phyloP scores from a whole-genome alignment of 1,140 invertebrate species.

The Odontomachus brunneus region DNA sequence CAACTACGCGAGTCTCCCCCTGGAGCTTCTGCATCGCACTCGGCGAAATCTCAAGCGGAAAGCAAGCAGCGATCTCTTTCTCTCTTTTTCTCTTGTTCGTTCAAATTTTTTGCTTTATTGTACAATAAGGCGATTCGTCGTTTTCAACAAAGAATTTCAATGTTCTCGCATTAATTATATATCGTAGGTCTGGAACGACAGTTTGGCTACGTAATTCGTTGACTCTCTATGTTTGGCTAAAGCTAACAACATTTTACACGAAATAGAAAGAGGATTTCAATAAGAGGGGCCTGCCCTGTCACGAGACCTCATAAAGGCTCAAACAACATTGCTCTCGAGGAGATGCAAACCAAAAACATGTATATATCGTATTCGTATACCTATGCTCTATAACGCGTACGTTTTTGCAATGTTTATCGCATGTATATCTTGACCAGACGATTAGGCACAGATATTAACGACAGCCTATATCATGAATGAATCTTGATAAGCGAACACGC shows the following conservation, averaged over 20 bases:
- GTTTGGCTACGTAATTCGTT: constrained; percentile 80
- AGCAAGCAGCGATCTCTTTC: constrained; percentile 76
- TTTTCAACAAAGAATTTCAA: constrained; percentile 83
- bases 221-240: constrained; percentile 78
- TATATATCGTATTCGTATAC: constrained; percentile 73
- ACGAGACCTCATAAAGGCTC: constrained; percentile 78
- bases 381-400: constrained; percentile 67
- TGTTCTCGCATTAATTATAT: constrained; percentile 74
- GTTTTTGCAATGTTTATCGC: constrained; percentile 67
- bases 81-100: constrained; percentile 68
- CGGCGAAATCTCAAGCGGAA: constrained; percentile 78
- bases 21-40: constrained; percentile 67
- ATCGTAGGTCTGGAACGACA: constrained; percentile 78
- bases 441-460: constrained; percentile 74
- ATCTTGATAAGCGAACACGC: constrained; percentile 33
- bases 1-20: too few species aligned
- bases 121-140: constrained; percentile 83
- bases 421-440: constrained; percentile 75
- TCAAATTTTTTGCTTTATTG: constrained; percentile 83
- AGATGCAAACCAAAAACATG: constrained; percentile 79
- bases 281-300: constrained; percentile 83
- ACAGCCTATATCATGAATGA: constrained; percentile 71
- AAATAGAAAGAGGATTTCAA: constrained; percentile 77
- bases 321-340: constrained; percentile 78
- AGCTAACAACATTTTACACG: constrained; percentile 82